These are phyloP conservation scores for Epizoanthus fatuus DNA, from an alignment of 92 coral and sea anemone genomes.

Conservation along the genomic window DNA sequence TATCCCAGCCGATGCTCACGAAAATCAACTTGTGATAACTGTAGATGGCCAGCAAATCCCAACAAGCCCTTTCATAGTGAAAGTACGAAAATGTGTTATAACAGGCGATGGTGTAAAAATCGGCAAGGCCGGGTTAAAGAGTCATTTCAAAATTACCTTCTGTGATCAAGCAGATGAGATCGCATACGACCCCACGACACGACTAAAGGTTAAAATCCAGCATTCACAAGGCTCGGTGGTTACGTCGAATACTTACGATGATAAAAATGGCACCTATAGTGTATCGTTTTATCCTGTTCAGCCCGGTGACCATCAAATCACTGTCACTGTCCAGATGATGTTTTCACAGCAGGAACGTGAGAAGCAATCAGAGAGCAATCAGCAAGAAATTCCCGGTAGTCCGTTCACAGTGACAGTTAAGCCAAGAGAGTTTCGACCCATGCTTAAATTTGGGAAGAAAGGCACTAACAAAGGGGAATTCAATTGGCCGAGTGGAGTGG, in stretches of 20 bases:
- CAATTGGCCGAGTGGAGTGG: slow-evolving; percentile 51
- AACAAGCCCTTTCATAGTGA: slow-evolving; percentile 24
- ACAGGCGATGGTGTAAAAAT: slow-evolving; percentile 26
- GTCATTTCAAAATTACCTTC: slow-evolving; percentile 28
- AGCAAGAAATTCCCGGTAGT: slow-evolving; percentile 45
- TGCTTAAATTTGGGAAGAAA: slow-evolving; percentile 44
- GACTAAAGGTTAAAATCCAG: slow-evolving; percentile 9
- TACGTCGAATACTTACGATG: slow-evolving; percentile 12
- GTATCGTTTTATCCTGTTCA: slow-evolving; percentile 45
- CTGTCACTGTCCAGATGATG: slow-evolving; percentile 33
- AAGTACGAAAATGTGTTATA: slow-evolving; percentile 26
- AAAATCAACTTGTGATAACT: slow-evolving; percentile 23
- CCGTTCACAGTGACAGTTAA: slow-evolving; percentile 51
- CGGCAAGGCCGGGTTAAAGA: slow-evolving; percentile 18
- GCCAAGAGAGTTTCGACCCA: slow-evolving; percentile 50
- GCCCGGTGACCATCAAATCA: slow-evolving; percentile 27
- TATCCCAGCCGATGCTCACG: slow-evolving; percentile 21
- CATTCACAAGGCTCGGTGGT: slow-evolving; percentile 31
- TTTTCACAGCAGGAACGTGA: slow-evolving; percentile 20
- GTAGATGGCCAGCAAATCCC: slow-evolving; percentile 32
- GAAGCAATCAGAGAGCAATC: background rate
- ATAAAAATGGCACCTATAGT: slow-evolving; percentile 45
- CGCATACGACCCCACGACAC: slow-evolving; percentile 17
- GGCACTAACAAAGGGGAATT: slow-evolving; percentile 45
- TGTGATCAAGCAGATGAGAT: background rate